These are phyloP conservation scores for Cyclophora albipunctata DNA, from an alignment of 2,888 invertebrate species.

Conservation along the genomic window DNA sequence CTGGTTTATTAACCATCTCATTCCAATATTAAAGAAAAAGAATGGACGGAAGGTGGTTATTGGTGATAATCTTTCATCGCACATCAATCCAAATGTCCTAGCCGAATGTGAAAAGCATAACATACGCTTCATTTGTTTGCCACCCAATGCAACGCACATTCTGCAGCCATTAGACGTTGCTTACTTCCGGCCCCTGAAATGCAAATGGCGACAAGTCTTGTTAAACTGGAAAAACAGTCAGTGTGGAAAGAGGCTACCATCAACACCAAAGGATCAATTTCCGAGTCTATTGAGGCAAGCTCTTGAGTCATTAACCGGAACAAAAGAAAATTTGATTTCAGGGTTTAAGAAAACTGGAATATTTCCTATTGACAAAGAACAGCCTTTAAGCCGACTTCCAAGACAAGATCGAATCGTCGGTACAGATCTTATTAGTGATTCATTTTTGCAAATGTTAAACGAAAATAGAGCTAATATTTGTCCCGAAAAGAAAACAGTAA, in stretches of 20 bases:
- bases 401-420: too few species aligned
- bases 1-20: constrained; percentile 7
- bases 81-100: constrained; percentile 4
- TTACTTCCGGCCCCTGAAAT: constrained; percentile 17
- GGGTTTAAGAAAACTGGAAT: constrained; percentile 8
- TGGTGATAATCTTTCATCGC: constrained; percentile 5
- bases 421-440: too few species aligned
- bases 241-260: constrained; percentile 2
- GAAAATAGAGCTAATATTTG: too few species aligned
- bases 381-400: constrained; percentile 1
- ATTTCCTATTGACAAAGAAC: constrained; percentile 4
- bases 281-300: constrained; percentile 4
- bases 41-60: constrained; percentile 6
- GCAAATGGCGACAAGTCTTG: constrained; percentile 18
- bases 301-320: constrained; percentile 5
- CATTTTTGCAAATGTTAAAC: too few species aligned
- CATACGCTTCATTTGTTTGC: constrained; percentile 15
- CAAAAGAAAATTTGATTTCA: constrained; percentile 5
- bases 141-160: constrained; percentile 15
- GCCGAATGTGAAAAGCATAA: constrained; percentile 7
- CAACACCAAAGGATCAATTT: constrained; percentile 9
- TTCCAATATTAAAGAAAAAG: constrained; percentile 7
- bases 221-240: constrained; percentile 8
- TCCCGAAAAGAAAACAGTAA: too few species aligned
- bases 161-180: constrained; percentile 14